Base-by-base conservation (phyloP, 2,888 invertebrate species). In the Rhagonycha lutea region DNA sequence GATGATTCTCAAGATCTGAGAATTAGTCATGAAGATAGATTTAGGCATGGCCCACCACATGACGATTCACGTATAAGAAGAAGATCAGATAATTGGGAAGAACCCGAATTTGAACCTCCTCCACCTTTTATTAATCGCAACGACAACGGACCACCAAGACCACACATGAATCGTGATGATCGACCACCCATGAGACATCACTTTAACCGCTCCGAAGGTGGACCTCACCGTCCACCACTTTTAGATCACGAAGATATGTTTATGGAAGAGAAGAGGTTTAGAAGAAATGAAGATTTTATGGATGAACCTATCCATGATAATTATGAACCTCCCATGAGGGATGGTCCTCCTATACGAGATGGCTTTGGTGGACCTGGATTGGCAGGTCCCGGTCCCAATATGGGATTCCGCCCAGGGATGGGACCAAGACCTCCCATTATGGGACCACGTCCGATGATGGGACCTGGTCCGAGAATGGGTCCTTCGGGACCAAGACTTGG, bases 351-450 rank as follows among this genome's bases (percentile, higher is more conserved):
- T 83, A 7, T 86, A 23, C 61, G 70, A 79, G 87, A 86, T 60
- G 87, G 88, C 2, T 87, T 87, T 76, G 87, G 86, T 28, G 85
- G 83, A 14, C 81, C 83, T 74, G 87, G 87, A 77, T 83, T 85
- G 3, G 68, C 68, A 14, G 82, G 86, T n/a, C 14, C 18, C 0
- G 70, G 71, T 14, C 32, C 29, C 2, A 12, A 23, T 47, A 47
- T 69, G 47, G 32, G 47, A n/a, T 14, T 18, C 18, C 70, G 69
- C 11, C 70, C 73, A 12, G 72, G 68, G 14, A 68, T 70, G 65
- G 74, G 71, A 14, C 63, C 14, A 11, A 72, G 73, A 4, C 63
- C 24, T n/a, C 63, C 63, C 12, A 65, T 24, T 65, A 65, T 65
- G 63, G 74, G 71, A 18, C 70, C 24, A 28, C 69, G 73, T 12